Base-by-base conservation (phyloP, 1,140 invertebrate species). In the Hermetia illucens region DNA sequence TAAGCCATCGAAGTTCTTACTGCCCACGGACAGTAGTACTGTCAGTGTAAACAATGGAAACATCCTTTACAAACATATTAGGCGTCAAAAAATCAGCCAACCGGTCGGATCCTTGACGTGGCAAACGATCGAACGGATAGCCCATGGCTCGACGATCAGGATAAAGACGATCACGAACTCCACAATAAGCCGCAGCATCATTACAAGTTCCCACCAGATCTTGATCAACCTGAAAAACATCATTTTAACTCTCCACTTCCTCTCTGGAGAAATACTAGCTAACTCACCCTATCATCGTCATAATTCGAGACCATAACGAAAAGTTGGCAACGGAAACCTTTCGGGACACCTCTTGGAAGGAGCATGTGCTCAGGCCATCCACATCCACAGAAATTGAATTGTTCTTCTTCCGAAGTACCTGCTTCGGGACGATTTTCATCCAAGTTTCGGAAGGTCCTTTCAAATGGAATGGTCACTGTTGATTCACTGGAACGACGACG, bases 301-400 rank as follows among this genome's bases (percentile, higher is more conserved):
- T 74, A 81, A 61, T 88, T 74, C 19, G 83, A 80, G 12, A 87
- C 64, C 81, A 88, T 88, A 27, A 77, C 75, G 55, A 87, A 89
- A 3, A 89, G 53, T 37, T 82, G 71, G 50, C 76, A 75, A 0
- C 63, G 58, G 51, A 73, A 74, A 15, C 84, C 85, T 40, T 71
- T 67, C 2, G 66, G 54, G 3, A 58, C 73, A 18, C 86, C 86
- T 57, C 77, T 81, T 0, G 84, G 77, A 18, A 86, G 53, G 2
- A 90, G 65, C 75, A 89, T 75, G 52, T 90, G 82, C 33, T 86
- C 74, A 2, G 86, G 86, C 83, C 83, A 88, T 31, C 85, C 85
- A 54, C 84, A 89, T 22, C 84, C 82, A 57, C 85, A 88, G 67
- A 80, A 82, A 53, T 81, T 78, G 58, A 77, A 80, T 48, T 71